Evolutionary conservation across 2,113 vertebrate species (phyloP), one percentile per base, ranked within the genome.

Genomic region (Pelodiscus sinensis): DNA sequence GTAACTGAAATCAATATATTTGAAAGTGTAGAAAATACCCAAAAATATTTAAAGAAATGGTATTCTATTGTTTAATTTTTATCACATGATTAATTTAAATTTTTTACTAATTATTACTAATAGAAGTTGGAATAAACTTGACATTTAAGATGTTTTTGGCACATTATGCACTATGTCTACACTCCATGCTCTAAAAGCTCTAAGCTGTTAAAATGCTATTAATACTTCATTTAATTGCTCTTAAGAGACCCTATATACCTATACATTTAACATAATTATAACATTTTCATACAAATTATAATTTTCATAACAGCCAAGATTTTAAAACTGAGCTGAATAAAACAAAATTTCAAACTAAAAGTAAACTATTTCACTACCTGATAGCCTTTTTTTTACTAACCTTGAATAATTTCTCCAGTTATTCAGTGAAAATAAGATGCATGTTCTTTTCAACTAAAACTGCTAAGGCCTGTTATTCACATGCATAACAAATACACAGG

Each of bases 361-460:
- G 9, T 4, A 0, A 54, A 57, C 1, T 1, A 35, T 14, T 18
- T 7, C 11, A 1, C 1, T 31, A 68, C 31, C n/a, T 12, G 8
- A 92, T 2, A 5, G 81, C 44, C 38, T 19, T 85, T 83, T 35
- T 52, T 50, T 85, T 55, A 35, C 2, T 35, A 56, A 82, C 2
- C 73, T 29, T 1, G 35, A 90, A 2, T 62, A 2, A 16, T 27
- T 68, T 81, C 89, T 21, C 38, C 14, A 8, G 25, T 83, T 81
- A 31, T 0, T 0, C 27, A 31, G 6, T 65, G 80, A 24, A 27
- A 31, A 77, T 50, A 25, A 11, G 19, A 82, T 35, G 31, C 24
- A 31, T 15, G 38, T 19, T 21, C 22, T 35, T 27, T 85, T 57
- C 73, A 83, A 2, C 19, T 4, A 60, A 10, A 88, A 22, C 10